Base-by-base conservation (phyloP, 1,140 invertebrate species). In the Telenomus remus region DNA sequence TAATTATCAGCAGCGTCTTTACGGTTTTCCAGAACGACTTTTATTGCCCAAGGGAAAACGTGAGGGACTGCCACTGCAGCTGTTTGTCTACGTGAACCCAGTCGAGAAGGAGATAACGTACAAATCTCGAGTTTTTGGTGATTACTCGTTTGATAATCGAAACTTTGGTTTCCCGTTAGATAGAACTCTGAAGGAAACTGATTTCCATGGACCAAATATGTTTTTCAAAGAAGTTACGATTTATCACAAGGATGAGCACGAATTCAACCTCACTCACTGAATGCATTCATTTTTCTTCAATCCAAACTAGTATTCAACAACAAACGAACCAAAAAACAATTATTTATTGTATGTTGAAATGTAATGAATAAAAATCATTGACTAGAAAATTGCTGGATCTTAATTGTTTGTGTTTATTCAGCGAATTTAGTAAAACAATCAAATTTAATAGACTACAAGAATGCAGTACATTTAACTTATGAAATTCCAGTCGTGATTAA, bases 131-230 rank as follows among this genome's bases (percentile, higher is more conserved):
- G 68, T 84, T 76, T 65, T 72, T 59, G 44, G 84, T 75, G 9
- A 72, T 8, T 77, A 80, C 16, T 10, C 56, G 4, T 44, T 82
- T 13, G 74, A 81, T 78, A 79, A 84, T 51, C 83, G 89, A 49
- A 88, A 91, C 42, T 89, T 92, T 77, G 92, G 91, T 10, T 94
- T 90, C 87, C 92, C 92, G 15, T 91, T 94, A 76, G 92, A 94
- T 80, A 89, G 92, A 55, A 89, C 89, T 14, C 88, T 91, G 54
- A 81, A 89, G 56, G 88, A 88, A 46, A 81, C 85, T 66, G 89
- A 88, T 82, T 91, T 91, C 85, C 83, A 89, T 65, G 89, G 92
- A 51, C 88, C 90, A 2, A 94, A 94, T 84, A 91, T 92, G 83
- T 91, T 89, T 86, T 91, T 91, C 80, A 86, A 92, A 66, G 92